A percentile compares a stretch with the other conserved stretches of the same genome.
Evolutionary conservation across 2,888 invertebrate species (phyloP).

Genomic region (Lagria hirta): DNA sequence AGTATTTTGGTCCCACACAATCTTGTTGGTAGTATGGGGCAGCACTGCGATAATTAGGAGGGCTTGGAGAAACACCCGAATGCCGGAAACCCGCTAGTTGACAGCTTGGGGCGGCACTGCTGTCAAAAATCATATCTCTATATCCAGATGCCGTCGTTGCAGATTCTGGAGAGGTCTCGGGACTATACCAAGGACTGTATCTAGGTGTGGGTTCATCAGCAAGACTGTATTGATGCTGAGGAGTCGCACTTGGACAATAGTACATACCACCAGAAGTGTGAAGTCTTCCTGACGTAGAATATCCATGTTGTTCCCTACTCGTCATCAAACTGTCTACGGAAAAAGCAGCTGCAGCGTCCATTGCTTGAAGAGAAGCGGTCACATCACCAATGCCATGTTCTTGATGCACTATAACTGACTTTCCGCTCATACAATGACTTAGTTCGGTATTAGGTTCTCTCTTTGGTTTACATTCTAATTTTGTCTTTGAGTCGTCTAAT

Average conservation of each 20-base stretch:
- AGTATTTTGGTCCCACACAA: constrained; percentile 59
- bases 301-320: constrained; percentile 48
- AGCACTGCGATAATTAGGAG: constrained; percentile 57
- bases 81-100: constrained; percentile 53
- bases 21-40: constrained; percentile 62
- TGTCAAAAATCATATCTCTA: constrained; percentile 51
- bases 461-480: constrained; percentile 66
- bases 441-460: constrained; percentile 68
- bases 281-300: constrained; percentile 44
- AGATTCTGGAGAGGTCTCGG: constrained; percentile 54
- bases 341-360: constrained; percentile 57
- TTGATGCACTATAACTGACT: constrained; percentile 52
- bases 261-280: constrained; percentile 58
- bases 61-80: constrained; percentile 58
- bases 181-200: constrained; percentile 60
- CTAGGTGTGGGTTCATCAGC: constrained; percentile 47
- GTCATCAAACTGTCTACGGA: constrained; percentile 67
- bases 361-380: constrained; percentile 48
- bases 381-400: constrained; percentile 50
- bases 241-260: constrained; percentile 55
- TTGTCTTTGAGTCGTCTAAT: constrained; percentile 55
- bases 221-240: constrained; percentile 48
- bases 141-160: constrained; percentile 48
- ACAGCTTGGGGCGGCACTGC: constrained; percentile 51
- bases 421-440: constrained; percentile 55